Evolutionary conservation across 2,888 invertebrate genomes (phyloP).

Genomic region (Pristionchus arcanus): DNA sequence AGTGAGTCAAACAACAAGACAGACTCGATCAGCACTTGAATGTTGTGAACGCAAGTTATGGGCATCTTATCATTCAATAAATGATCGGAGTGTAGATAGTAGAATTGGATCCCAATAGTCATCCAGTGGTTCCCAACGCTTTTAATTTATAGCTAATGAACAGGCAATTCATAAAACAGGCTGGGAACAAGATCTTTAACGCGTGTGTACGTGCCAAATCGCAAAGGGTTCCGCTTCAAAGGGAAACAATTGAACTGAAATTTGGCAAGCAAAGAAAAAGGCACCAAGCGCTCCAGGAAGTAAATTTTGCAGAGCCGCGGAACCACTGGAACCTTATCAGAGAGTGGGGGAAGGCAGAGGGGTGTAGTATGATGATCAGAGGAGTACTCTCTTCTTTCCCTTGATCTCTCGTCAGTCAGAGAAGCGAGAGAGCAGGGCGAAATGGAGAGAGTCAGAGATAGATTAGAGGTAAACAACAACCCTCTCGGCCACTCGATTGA

Average conservation of each 20-base stretch:
- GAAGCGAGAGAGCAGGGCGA: neutral
- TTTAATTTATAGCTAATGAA: too few relatives aligned
- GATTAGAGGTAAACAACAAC: conserved; percentile 26
- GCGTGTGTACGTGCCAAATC: too few relatives aligned
- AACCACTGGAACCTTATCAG: too few relatives aligned
- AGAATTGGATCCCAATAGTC: neutral
- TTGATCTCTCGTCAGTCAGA: neutral
- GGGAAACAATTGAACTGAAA: too few relatives aligned
- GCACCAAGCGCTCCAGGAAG: too few relatives aligned
- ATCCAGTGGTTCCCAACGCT: too few relatives aligned
- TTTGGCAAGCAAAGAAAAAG: too few relatives aligned
- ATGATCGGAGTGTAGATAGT: neutral
- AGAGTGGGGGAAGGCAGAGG: neutral
- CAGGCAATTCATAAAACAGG: too few relatives aligned
- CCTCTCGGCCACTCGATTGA: neutral
- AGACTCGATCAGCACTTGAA: neutral
- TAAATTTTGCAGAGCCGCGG: too few relatives aligned
- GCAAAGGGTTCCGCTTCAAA: too few relatives aligned
- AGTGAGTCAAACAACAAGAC: neutral
- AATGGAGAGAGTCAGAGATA: too few relatives aligned
- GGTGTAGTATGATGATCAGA: neutral
- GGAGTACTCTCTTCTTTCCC: neutral
- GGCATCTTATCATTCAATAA: neutral
- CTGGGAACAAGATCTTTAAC: too few relatives aligned
- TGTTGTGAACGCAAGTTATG: conserved; percentile 8